These are phyloP conservation scores for Metellina segmentata DNA, from an alignment of 2,888 invertebrate genomes.

Conservation along the genomic window DNA sequence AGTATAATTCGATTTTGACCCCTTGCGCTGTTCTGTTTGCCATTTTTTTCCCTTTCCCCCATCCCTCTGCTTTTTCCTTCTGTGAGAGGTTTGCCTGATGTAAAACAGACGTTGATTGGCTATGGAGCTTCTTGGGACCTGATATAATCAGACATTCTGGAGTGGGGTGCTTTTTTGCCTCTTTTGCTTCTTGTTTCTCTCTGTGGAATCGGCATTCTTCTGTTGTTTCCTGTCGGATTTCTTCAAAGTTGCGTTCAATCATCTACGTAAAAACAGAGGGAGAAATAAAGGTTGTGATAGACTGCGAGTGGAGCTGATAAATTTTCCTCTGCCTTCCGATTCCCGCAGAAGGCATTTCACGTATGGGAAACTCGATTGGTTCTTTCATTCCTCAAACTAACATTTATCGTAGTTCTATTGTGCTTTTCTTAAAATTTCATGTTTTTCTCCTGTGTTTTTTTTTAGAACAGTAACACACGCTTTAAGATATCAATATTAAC, in stretches of 20 bases:
- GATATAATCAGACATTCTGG: slow-evolving; percentile 68
- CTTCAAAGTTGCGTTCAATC: slow-evolving; percentile 22
- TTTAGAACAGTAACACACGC: no score
- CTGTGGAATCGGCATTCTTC: background rate
- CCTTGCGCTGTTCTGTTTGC: slow-evolving; percentile 56
- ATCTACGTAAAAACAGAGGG: slow-evolving; percentile 17
- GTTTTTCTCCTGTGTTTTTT: no score
- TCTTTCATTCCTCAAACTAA: slow-evolving; percentile 21
- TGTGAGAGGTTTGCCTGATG: slow-evolving; percentile 45
- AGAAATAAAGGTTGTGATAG: background rate
- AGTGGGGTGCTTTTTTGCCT: background rate
- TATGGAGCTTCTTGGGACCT: slow-evolving; percentile 59
- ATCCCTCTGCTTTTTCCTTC: slow-evolving; percentile 16
- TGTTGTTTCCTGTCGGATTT: slow-evolving; percentile 10
- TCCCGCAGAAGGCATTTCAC: background rate
- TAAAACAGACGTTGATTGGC: slow-evolving; percentile 75
- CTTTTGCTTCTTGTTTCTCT: slow-evolving; percentile 35
- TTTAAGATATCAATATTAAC: no score
- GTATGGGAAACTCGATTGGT: background rate
- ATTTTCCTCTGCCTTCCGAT: background rate
- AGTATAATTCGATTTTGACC: slow-evolving; percentile 75
- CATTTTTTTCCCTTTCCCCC: slow-evolving; percentile 36
- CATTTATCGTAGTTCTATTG: background rate
- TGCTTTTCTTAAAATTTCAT: background rate
- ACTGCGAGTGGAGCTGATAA: background rate